Conservation (phyloP, 2,797 vertebrate genomes). For the Chelon auratus region DNA sequence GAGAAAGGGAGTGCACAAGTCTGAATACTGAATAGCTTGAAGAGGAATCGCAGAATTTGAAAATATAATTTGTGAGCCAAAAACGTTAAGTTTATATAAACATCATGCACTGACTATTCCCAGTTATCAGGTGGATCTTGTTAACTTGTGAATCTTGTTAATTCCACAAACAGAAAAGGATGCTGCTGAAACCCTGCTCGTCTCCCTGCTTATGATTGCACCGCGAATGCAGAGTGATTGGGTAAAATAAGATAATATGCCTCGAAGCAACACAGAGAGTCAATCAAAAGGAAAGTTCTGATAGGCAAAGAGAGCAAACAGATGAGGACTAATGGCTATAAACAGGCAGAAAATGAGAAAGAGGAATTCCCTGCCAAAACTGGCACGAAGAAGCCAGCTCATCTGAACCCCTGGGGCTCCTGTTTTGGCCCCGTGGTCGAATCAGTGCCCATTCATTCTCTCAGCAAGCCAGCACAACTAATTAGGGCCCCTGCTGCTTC, state of each 20-base stretch:
- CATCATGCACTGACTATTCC: background rate
- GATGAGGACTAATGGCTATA: constrained; percentile 61
- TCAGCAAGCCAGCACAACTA: constrained; percentile 69
- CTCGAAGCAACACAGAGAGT: constrained; percentile 37
- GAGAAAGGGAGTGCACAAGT: background rate
- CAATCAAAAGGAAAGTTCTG: constrained; percentile 39
- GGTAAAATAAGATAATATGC: constrained; percentile 20
- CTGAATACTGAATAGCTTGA: constrained; percentile 8
- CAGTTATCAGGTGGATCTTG: background rate
- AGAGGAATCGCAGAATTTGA: constrained; percentile 6
- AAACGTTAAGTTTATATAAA: background rate
- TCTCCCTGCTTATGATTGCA: constrained; percentile 9
- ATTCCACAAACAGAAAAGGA: constrained; percentile 12
- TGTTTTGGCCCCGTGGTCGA: constrained; percentile 55
- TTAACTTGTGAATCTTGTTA: background rate
- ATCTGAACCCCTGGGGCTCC: constrained; percentile 49
- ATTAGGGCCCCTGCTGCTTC: constrained; percentile 74
- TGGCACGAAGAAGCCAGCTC: constrained; percentile 60
- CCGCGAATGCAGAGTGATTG: constrained; percentile 28
- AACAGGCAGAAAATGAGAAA: constrained; percentile 61
- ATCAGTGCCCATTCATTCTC: constrained; percentile 70
- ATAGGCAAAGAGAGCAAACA: constrained; percentile 54
- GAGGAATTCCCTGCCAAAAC: constrained; percentile 65
- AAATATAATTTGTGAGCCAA: background rate
- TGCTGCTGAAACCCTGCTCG: background rate